phyloP scores from a whole-genome alignment of 2,797 vertebrate genomes.

The Anabacerthia variegaticeps region DNA sequence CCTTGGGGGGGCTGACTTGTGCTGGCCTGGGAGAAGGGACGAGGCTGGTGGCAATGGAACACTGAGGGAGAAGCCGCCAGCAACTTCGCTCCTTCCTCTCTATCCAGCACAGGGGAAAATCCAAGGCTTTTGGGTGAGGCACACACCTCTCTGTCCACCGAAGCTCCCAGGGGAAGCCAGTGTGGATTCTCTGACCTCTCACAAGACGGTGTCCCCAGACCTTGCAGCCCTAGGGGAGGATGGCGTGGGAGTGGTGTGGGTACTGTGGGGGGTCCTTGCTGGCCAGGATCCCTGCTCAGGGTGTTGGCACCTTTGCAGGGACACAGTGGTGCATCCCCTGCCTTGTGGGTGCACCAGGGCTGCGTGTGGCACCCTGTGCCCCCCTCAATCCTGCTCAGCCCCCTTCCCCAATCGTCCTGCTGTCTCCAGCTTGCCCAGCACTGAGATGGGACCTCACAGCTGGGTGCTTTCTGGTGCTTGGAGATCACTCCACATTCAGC shows the following conservation, averaged over 20 bases:
- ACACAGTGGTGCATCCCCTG: rapidly evolving
- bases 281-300: not conserved
- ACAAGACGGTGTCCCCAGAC: rapidly evolving
- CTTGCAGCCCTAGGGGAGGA: not conserved
- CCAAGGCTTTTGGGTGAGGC: not conserved
- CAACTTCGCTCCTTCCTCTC: not conserved
- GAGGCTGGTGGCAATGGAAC: rapidly evolving
- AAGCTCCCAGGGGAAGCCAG: rapidly evolving
- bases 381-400: not conserved
- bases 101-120: not conserved
- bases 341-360: not conserved
- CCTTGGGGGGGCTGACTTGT: rapidly evolving
- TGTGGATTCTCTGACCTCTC: not conserved
- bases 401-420: not conserved
- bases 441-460: not conserved
- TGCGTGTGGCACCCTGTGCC: rapidly evolving
- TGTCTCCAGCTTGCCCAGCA: not conserved
- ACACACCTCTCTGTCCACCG: rapidly evolving
- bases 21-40: not conserved
- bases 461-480: not conserved
- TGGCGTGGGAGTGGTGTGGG: not conserved
- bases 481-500: not conserved
- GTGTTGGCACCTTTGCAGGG: not conserved
- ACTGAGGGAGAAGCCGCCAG: not conserved
- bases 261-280: rapidly evolving